These are phyloP conservation scores for Manis javanica DNA, from an alignment of 2,797 vertebrate genomes.

Conservation along the genomic window DNA sequence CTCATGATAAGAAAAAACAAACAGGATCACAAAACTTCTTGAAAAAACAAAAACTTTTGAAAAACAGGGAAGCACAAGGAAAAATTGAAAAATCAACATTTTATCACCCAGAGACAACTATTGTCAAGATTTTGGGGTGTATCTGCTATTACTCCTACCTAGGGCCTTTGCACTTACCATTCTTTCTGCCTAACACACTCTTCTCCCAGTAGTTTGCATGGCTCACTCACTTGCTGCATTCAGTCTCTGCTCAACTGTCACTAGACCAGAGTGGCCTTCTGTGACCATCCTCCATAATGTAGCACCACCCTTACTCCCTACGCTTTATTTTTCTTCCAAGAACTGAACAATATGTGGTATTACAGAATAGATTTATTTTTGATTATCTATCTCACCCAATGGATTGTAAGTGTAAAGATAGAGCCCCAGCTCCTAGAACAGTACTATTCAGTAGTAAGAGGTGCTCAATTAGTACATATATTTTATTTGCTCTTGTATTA, in stretches of 20 bases:
- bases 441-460: not conserved
- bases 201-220: not conserved
- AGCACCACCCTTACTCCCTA: not conserved
- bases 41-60: not conserved
- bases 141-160: not conserved
- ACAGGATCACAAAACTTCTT: constrained; percentile 7
- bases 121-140: not conserved
- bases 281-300: not conserved
- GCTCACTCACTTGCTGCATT: not conserved
- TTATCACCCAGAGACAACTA: not conserved
- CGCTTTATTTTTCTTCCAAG: constrained; percentile 2
- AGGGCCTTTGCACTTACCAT: too few relatives aligned
- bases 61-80: not conserved
- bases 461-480: not conserved
- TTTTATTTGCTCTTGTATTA: not conserved
- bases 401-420: not conserved
- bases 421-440: not conserved
- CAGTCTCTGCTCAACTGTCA: not conserved
- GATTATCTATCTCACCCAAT: constrained; percentile 34
- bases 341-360: not conserved
- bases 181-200: not conserved
- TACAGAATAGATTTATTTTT: not conserved
- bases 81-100: constrained; percentile 13
- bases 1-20: not conserved
- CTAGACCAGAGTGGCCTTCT: not conserved